These are phyloP conservation scores for Microctenopoma lineatum DNA, from an alignment of 2,797 vertebrate genomes.

Conservation along the genomic window DNA sequence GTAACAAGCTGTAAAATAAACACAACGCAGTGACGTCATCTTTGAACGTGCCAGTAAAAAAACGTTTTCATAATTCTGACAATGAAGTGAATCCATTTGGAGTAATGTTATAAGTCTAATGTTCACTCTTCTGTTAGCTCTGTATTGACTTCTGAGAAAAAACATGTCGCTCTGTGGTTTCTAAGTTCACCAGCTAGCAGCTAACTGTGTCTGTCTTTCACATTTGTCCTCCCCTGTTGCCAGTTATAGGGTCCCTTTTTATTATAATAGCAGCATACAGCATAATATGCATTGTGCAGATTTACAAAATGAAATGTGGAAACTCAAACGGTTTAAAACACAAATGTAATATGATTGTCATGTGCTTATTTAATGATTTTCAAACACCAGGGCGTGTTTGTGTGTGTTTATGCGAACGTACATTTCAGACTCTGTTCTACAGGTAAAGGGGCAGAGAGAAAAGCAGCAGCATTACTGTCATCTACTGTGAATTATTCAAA, in stretches of 20 bases:
- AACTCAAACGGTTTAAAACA: neutral
- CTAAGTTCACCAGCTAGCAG: neutral
- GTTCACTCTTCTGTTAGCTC: neutral
- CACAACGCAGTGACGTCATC: neutral
- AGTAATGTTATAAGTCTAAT: neutral
- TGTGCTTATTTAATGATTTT: neutral
- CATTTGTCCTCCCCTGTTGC: too few relatives aligned
- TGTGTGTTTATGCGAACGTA: neutral
- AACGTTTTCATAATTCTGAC: neutral
- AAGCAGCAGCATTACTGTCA: slow-evolving; percentile 19
- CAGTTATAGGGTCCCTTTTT: too few relatives aligned
- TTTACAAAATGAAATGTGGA: too few relatives aligned
- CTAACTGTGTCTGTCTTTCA: neutral
- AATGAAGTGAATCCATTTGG: too few relatives aligned
- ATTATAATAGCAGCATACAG: too few relatives aligned
- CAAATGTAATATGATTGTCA: neutral
- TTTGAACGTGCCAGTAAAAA: too few relatives aligned
- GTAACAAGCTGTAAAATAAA: neutral
- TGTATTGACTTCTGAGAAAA: neutral
- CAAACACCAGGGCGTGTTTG: neutral
- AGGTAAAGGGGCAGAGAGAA: slow-evolving; percentile 1
- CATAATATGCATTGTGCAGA: too few relatives aligned
- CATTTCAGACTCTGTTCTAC: slow-evolving; percentile 1
- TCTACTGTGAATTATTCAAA: slow-evolving; percentile 79
- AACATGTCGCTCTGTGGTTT: too few relatives aligned